Percentiles rank a stretch among this genome's conserved stretches.
Conservation (phyloP, 1,140 invertebrate species). For the Euwallacea fornicatus region DNA sequence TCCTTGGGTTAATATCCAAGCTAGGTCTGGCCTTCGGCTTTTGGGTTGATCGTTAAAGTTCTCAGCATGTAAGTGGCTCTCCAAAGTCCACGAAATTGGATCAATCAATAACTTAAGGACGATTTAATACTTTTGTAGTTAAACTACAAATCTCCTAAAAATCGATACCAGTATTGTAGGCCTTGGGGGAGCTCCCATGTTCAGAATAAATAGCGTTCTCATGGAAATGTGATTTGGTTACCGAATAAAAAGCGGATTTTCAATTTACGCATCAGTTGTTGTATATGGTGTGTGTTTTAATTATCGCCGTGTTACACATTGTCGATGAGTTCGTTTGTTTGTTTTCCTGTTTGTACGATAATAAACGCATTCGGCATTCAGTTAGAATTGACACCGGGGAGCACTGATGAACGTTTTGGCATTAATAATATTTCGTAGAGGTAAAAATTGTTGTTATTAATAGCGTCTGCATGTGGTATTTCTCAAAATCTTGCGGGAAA, state of each 20-base stretch:
- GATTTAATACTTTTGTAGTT: conserved; percentile 6
- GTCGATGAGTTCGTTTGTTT: not conserved
- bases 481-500: too few species aligned
- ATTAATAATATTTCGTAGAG: too few species aligned
- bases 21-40: not conserved
- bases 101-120: conserved; percentile 11
- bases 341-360: not conserved
- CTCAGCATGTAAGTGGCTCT: not conserved
- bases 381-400: too few species aligned
- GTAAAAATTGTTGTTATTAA: too few species aligned
- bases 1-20: too few species aligned
- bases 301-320: not conserved
- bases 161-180: not conserved
- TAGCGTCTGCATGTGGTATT: too few species aligned
- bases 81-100: conserved; percentile 2
- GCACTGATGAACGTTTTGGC: too few species aligned
- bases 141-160: conserved; percentile 5
- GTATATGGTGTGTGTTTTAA: not conserved
- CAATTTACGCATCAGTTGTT: not conserved
- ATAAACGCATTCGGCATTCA: too few species aligned
- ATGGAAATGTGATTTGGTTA: not conserved
- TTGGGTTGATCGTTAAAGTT: not conserved
- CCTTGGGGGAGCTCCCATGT: too few species aligned
- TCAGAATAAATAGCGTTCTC: not conserved
- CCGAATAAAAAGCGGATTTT: not conserved